Conservation (phyloP, 1,140 invertebrate genomes). For the Anoplolepis gracilipes region DNA sequence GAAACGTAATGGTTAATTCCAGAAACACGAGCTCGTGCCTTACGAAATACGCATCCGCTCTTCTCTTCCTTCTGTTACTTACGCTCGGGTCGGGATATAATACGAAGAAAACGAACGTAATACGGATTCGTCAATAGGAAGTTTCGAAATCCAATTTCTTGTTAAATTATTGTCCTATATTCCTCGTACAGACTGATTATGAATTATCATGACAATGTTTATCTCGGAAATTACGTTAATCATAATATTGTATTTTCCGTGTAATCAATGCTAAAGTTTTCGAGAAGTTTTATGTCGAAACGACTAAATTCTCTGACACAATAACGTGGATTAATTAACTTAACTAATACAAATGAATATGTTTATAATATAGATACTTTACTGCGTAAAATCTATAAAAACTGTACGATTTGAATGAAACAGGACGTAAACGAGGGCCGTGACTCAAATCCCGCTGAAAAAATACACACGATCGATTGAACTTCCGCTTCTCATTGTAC, state of each 20-base stretch:
- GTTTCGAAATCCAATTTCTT: neutral
- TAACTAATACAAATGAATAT: no score
- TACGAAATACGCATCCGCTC: conserved; percentile 7
- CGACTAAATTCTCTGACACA: neutral
- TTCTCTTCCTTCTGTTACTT: neutral
- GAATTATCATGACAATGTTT: neutral
- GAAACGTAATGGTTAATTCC: conserved; percentile 8
- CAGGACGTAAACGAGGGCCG: neutral
- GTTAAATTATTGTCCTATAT: neutral
- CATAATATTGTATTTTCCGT: neutral
- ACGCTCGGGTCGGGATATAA: neutral
- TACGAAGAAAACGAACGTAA: neutral
- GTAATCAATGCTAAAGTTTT: neutral
- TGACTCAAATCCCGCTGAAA: conserved; percentile 13
- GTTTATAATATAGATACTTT: no score
- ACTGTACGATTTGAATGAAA: neutral
- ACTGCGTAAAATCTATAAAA: neutral
- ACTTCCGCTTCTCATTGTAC: conserved; percentile 64
- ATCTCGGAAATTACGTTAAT: no score
- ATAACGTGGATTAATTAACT: neutral
- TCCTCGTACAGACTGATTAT: neutral
- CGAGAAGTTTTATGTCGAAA: no score
- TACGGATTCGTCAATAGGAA: neutral
- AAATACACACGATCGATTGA: conserved; percentile 53
- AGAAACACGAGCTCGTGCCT: neutral